These are phyloP conservation scores for Gymnothorax reevesii DNA, from an alignment of 2,797 vertebrate genomes.

Conservation along the genomic window DNA sequence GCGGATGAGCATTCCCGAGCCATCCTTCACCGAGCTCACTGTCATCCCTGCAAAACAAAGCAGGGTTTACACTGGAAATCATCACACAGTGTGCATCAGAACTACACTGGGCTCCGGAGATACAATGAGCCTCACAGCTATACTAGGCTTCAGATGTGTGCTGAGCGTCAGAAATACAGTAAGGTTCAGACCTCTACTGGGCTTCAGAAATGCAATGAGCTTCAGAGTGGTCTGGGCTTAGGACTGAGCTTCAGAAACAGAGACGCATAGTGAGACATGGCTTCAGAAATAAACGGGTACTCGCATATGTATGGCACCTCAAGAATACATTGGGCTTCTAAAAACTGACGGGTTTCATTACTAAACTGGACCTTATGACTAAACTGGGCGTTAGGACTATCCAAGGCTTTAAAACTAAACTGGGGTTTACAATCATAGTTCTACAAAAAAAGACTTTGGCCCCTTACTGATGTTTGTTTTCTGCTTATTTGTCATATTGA, in stretches of 20 bases:
- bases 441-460: too few relatives aligned
- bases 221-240: background rate
- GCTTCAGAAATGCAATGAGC: background rate
- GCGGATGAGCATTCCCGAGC: constrained; percentile 90
- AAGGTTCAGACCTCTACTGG: too few relatives aligned
- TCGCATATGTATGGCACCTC: too few relatives aligned
- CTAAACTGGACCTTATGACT: background rate
- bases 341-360: background rate
- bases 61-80: background rate
- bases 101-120: background rate
- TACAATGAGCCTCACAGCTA: background rate
- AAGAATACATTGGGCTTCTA: background rate
- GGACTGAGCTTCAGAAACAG: background rate
- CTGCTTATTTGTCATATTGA: too few relatives aligned
- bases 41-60: constrained; percentile 85
- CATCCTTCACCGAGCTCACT: constrained; percentile 89
- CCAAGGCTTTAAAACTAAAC: background rate
- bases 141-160: background rate
- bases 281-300: background rate
- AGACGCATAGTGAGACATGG: too few relatives aligned
- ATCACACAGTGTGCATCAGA: background rate
- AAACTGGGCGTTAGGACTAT: background rate
- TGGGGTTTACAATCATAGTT: too few relatives aligned
- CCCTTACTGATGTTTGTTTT: too few relatives aligned
- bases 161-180: background rate